Conservation (phyloP, 2,888 invertebrate genomes). For the Agonopterix subpropinquella region DNA sequence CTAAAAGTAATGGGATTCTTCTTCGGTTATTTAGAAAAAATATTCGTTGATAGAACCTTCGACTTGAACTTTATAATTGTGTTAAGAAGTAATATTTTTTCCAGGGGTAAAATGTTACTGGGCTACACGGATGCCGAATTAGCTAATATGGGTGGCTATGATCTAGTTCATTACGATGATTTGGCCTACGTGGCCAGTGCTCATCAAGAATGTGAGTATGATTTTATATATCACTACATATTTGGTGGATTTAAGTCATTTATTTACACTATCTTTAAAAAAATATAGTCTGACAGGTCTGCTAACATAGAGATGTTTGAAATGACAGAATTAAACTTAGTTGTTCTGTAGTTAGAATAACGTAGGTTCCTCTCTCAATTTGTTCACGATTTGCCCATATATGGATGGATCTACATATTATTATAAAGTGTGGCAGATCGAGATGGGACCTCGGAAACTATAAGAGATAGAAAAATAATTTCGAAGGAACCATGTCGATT, state of each 20-base stretch:
- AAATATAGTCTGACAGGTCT: too few relatives aligned
- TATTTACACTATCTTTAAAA: too few relatives aligned
- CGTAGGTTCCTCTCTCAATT: too few relatives aligned
- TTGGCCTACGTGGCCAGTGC: constrained; percentile 98
- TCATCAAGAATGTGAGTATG: constrained; percentile 96
- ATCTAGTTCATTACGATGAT: constrained; percentile 98
- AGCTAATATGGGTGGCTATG: constrained; percentile 96
- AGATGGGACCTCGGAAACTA: too few relatives aligned
- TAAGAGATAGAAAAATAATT: too few relatives aligned
- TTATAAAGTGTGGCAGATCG: too few relatives aligned
- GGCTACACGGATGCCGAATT: constrained; percentile 95
- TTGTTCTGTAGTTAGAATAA: too few relatives aligned
- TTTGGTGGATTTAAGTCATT: too few relatives aligned
- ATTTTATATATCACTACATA: background rate
- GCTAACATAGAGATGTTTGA: background rate
- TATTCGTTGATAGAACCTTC: background rate
- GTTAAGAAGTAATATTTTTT: constrained; percentile 21
- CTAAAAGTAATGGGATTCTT: constrained; percentile 25
- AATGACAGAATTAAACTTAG: background rate
- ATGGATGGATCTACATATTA: too few relatives aligned
- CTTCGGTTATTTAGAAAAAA: background rate
- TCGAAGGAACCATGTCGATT: too few relatives aligned
- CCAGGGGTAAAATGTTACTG: constrained; percentile 94
- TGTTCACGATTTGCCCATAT: too few relatives aligned
- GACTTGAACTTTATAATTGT: too few relatives aligned